Conservation (phyloP, 2,113 vertebrate species). For the Alectura lathami region DNA sequence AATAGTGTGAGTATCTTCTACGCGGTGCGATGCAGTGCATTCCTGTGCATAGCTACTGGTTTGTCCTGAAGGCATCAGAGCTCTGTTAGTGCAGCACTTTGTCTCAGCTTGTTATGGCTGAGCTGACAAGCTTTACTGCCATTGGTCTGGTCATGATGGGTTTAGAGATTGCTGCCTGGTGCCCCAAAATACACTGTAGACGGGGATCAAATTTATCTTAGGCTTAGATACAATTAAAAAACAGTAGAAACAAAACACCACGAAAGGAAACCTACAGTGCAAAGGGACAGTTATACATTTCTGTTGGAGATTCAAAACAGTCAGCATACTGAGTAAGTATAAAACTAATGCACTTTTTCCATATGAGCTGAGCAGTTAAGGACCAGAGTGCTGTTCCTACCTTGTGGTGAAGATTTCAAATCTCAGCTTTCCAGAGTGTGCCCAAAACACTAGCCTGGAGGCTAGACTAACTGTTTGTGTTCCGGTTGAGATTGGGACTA, state of each 20-base stretch:
- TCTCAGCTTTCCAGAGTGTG: not conserved
- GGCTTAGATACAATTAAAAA: slow-evolving; percentile 44
- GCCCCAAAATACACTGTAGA: not conserved
- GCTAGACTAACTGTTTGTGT: not conserved
- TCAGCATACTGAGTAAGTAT: not conserved
- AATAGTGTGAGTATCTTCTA: not conserved
- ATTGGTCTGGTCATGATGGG: not conserved
- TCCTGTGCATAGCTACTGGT: not conserved
- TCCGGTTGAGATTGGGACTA: not conserved
- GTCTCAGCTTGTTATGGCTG: slow-evolving; percentile 3
- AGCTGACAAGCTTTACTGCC: not conserved
- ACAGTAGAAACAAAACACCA: not conserved
- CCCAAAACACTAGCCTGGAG: not conserved
- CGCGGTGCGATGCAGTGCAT: not conserved
- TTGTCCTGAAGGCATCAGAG: not conserved
- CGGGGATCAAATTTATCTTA: slow-evolving; percentile 23
- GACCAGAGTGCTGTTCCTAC: not conserved
- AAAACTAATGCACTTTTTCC: not conserved
- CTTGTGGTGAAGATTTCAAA: slow-evolving; percentile 1
- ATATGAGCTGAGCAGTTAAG: slow-evolving; percentile 1
- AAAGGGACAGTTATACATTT: not conserved
- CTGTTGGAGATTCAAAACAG: not conserved
- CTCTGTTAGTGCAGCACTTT: not conserved
- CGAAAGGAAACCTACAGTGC: slow-evolving; percentile 22
- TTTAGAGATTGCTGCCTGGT: slow-evolving; percentile 23